Conservation (phyloP, 2,888 invertebrate species). For the Acleris sparsana region DNA sequence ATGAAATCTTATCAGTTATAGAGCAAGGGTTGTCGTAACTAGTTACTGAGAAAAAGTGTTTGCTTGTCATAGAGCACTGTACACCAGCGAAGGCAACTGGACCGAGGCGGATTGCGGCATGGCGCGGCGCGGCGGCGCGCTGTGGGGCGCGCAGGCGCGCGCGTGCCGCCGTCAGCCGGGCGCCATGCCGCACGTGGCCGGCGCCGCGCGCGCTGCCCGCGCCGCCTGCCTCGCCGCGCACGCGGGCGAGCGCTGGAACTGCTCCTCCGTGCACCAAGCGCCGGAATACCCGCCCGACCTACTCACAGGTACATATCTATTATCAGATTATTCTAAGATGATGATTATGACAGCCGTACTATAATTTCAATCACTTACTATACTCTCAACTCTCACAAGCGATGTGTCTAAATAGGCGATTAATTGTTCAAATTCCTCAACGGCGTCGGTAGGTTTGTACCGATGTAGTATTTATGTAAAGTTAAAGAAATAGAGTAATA, state of each 20-base stretch:
- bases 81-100: slow-evolving; percentile 77
- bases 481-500: too few species aligned
- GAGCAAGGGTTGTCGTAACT: too few species aligned
- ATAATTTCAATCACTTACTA: too few species aligned
- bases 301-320: slow-evolving; percentile 89
- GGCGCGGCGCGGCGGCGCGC: slow-evolving; percentile 75
- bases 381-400: too few species aligned
- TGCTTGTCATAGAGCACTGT: slow-evolving; percentile 59
- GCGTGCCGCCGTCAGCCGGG: slow-evolving; percentile 86
- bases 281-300: slow-evolving; percentile 90
- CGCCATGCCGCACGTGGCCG: slow-evolving; percentile 89
- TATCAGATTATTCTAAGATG: too few species aligned
- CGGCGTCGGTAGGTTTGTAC: too few species aligned
- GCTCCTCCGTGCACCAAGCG: slow-evolving; percentile 88
- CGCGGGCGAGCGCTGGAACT: slow-evolving; percentile 91
- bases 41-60: background rate
- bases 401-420: too few species aligned
- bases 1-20: too few species aligned
- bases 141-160: slow-evolving; percentile 86
- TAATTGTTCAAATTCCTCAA: too few species aligned
- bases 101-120: slow-evolving; percentile 71
- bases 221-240: slow-evolving; percentile 89
- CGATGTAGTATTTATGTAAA: too few species aligned
- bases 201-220: slow-evolving; percentile 87
- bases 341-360: too few species aligned